Percentiles rank a stretch among this genome's conserved stretches.
These are phyloP conservation scores for Athalia rosae DNA, from an alignment of 2,888 invertebrate species.

Conservation along the genomic window DNA sequence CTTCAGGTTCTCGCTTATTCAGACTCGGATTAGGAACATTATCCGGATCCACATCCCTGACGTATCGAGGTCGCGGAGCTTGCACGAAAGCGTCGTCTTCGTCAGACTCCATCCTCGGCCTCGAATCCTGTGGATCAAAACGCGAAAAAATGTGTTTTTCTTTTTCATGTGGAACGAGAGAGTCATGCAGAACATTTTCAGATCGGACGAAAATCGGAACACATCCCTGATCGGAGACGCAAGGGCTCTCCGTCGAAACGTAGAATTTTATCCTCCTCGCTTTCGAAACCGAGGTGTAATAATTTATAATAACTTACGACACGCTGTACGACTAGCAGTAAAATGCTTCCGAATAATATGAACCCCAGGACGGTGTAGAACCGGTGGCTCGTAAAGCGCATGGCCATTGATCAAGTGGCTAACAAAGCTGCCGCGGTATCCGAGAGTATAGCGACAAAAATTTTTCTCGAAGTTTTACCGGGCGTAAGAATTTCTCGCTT, in stretches of 20 bases:
- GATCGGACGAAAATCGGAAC: too few species aligned
- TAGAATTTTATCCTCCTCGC: not conserved
- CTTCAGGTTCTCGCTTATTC: not conserved
- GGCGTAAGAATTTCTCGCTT: constrained; percentile 13
- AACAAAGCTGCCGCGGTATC: constrained; percentile 7
- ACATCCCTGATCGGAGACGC: not conserved
- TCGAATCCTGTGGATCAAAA: not conserved
- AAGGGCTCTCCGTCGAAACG: not conserved
- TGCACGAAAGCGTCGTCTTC: not conserved
- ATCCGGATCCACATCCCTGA: not conserved
- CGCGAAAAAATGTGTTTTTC: not conserved
- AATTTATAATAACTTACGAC: constrained; percentile 30
- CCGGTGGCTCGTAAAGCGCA: constrained; percentile 21
- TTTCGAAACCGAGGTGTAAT: constrained; percentile 1
- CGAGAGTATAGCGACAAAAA: not conserved
- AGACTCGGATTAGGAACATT: not conserved
- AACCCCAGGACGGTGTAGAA: not conserved
- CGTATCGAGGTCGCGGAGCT: constrained; percentile 1
- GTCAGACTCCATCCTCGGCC: not conserved
- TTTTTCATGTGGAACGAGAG: too few species aligned
- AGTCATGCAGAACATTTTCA: too few species aligned
- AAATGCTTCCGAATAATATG: constrained; percentile 28
- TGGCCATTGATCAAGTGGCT: constrained; percentile 28
- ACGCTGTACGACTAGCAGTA: not conserved
- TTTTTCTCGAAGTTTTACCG: constrained; percentile 4